Evolutionary conservation across 92 coral and sea anemone species (phyloP).

Genomic region (Phenganax marumi): DNA sequence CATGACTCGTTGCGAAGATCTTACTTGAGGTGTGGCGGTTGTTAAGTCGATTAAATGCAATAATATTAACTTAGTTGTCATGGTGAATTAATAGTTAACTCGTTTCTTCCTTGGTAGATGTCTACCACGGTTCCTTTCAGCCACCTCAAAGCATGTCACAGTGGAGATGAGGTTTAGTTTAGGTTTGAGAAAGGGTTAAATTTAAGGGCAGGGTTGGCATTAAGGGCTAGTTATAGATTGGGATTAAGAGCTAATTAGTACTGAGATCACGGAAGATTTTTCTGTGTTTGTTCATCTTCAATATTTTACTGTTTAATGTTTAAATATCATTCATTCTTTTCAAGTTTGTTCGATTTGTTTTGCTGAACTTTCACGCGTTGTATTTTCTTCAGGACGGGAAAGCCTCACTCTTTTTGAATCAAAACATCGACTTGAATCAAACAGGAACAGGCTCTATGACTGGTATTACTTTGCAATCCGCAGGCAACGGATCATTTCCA

Average conservation of each 20-base stretch:
- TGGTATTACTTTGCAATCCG: constrained; percentile 89
- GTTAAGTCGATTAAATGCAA: background rate
- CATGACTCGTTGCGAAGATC: background rate
- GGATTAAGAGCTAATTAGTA: too few species aligned
- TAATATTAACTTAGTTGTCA: background rate
- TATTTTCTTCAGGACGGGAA: constrained; percentile 62
- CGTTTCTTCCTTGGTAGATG: background rate
- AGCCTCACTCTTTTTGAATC: constrained; percentile 82
- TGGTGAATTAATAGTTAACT: background rate
- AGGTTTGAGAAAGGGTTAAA: background rate
- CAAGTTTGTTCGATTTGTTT: background rate
- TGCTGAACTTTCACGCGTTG: constrained; percentile 5
- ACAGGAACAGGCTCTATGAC: constrained; percentile 79
- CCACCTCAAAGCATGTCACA: too few species aligned
- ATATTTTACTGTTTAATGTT: background rate
- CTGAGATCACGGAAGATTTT: too few species aligned
- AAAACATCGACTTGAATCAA: constrained; percentile 83
- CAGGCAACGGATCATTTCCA: constrained; percentile 92
- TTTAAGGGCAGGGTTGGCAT: too few species aligned
- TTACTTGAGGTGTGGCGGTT: constrained; percentile 19
- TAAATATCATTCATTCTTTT: background rate
- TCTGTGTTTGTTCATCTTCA: too few species aligned
- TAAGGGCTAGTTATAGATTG: too few species aligned
- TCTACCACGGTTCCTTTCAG: too few species aligned
- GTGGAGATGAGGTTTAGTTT: background rate